Conservation (phyloP, 1,140 invertebrate species). For the Periplaneta americana region DNA sequence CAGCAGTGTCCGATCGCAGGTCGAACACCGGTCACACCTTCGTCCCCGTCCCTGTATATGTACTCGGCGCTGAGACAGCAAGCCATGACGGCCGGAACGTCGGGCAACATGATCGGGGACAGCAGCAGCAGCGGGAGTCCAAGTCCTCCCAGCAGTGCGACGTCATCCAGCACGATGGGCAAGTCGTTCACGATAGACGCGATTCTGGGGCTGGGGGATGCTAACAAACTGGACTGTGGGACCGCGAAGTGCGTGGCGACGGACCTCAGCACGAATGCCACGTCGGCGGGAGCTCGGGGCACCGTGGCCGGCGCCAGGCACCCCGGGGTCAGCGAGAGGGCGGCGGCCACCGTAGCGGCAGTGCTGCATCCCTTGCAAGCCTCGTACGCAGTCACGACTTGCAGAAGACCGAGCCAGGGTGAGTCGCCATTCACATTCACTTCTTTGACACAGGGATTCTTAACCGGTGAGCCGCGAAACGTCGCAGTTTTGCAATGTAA, state of each 20-base stretch:
- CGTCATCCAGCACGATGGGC: conserved; percentile 15
- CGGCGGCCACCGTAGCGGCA: no score
- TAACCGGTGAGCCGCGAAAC: no score
- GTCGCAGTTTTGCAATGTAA: no score
- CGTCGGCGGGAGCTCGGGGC: no score
- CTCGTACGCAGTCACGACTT: neutral
- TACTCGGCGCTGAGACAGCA: neutral
- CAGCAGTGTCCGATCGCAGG: neutral
- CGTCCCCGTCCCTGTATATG: neutral
- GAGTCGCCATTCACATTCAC: no score
- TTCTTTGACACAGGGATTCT: no score
- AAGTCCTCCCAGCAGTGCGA: neutral
- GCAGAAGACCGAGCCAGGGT: neutral
- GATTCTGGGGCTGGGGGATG: conserved; percentile 59
- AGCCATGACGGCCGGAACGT: neutral
- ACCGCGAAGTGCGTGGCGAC: neutral
- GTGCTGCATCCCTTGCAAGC: neutral
- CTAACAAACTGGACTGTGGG: neutral
- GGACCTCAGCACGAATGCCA: neutral
- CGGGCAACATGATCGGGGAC: no score
- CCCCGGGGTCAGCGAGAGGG: neutral
- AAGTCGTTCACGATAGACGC: conserved; percentile 78
- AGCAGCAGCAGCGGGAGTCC: neutral
- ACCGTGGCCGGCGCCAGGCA: neutral
- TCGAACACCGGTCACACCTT: neutral